A percentile compares a stretch with the other conserved stretches of the same genome.
These are phyloP conservation scores for Anthonomus grandis DNA, from an alignment of 1,140 invertebrate species.

Conservation along the genomic window DNA sequence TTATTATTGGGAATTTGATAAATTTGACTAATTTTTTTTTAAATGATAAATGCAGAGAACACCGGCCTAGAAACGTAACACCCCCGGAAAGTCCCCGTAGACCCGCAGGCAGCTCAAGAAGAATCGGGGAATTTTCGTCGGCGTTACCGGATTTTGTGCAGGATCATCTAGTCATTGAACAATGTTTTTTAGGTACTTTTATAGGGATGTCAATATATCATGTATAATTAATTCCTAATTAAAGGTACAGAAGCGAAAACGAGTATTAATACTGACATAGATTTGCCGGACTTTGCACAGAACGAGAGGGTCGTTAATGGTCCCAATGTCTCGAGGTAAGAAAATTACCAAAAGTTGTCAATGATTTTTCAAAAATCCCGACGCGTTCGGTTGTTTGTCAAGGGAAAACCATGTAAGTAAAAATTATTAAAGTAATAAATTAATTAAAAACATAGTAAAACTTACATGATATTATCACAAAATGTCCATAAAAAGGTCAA, in stretches of 20 bases:
- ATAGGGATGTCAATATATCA: constrained; percentile 12
- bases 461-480: too few species aligned
- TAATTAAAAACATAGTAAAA: too few species aligned
- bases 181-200: constrained; percentile 55
- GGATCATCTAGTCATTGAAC: constrained; percentile 62
- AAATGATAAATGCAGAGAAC: constrained; percentile 27
- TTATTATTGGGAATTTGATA: background rate
- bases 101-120: constrained; percentile 29
- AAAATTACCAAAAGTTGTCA: too few species aligned
- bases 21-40: background rate
- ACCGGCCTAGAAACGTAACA: constrained; percentile 33
- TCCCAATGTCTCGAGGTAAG: constrained; percentile 12
- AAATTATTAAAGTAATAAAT: too few species aligned
- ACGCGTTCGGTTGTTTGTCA: too few species aligned
- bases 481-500: too few species aligned
- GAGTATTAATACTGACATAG: background rate
- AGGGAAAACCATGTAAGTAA: too few species aligned
- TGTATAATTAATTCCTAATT: background rate
- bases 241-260: background rate
- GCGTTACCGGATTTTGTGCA: constrained; percentile 64
- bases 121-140: constrained; percentile 45
- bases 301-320: constrained; percentile 29
- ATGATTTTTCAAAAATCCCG: too few species aligned
- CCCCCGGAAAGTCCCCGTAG: constrained; percentile 31
- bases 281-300: constrained; percentile 23